Base-by-base conservation (phyloP, 2,797 vertebrate genomes). In the Leptoclinus maculatus region DNA sequence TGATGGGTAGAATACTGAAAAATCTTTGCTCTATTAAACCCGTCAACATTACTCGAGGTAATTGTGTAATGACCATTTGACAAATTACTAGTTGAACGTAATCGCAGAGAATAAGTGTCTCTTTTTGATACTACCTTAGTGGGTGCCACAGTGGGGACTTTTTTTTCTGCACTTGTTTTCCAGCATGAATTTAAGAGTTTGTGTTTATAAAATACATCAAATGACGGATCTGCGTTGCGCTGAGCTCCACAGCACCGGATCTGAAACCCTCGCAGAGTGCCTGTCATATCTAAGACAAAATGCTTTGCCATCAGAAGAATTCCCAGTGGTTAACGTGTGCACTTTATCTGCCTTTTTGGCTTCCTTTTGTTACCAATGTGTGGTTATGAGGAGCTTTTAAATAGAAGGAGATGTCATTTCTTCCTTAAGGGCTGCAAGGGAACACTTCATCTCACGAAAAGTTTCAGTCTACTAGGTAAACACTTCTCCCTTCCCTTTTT, bases 341-440 rank as follows among this genome's bases (percentile, higher is more conserved):
- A 43, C 58, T 71, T 54, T 66, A 27, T 57, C 67, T 51, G 56
- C 71, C 45, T 74, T 66, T 66, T 29, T 63, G 2, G 66, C 78
- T 53, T 66, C 19, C 58, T 34, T 59, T 74, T 67, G 25, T 76
- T 29, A 60, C 38, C 25, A 43, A 62, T 60, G 63, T 60, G 45
- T 65, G 25, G 32, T 68, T 34, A 43, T 16, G 59, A 9, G 6
- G 6, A 21, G 21, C 63, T 34, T 69, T 69, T 59, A 3, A 41
- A 71, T 66, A 27, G 43, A 56, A 49, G 9, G 58, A 76, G 36
- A 41, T 39, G 21, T 25, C 9, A 14, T 62, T 60, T 43, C 27
- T 21, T 47, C 17, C 11, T 25, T 32, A 49, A 21, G 39, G 67
- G 14, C 60, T 68, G 60, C 49, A 29, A 58, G 36, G 43, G 12